phyloP scores from a whole-genome alignment of 2,797 vertebrate genomes.

The Silurus aristotelis region DNA sequence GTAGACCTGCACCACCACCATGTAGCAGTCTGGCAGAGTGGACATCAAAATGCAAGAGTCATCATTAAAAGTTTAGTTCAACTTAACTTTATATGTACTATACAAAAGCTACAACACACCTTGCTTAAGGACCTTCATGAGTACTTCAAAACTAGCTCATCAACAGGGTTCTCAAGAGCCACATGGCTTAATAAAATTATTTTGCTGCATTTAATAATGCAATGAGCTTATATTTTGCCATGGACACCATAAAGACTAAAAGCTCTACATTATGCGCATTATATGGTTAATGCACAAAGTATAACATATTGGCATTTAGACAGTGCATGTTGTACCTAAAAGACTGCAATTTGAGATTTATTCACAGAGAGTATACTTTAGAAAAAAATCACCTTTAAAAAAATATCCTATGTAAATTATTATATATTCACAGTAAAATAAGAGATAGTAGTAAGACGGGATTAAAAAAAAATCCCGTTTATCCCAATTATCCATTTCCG shows the following conservation, averaged over 20 bases:
- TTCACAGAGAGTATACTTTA: neutral
- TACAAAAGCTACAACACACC: neutral
- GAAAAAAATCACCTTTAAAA: neutral
- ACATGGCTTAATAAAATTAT: neutral
- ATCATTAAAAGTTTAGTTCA: neutral
- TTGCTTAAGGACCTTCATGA: neutral
- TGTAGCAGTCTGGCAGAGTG: constrained; percentile 79
- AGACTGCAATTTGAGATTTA: neutral
- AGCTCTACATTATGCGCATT: neutral
- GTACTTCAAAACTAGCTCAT: neutral
- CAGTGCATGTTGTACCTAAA: neutral
- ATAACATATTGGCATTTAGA: neutral
- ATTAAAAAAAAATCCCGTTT: neutral
- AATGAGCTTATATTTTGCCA: neutral
- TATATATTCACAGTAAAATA: neutral
- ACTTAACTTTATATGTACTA: neutral
- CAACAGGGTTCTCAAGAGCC: neutral
- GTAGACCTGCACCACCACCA: constrained; percentile 81
- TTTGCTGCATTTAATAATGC: neutral
- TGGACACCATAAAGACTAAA: neutral
- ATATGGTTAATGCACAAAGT: neutral
- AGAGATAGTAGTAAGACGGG: neutral
- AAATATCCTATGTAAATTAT: neutral
- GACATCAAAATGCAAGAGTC: neutral
- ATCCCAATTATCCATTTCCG: neutral